Evolutionary conservation across 2,797 vertebrate species (phyloP).

Genomic region (Sitta carolinensis): DNA sequence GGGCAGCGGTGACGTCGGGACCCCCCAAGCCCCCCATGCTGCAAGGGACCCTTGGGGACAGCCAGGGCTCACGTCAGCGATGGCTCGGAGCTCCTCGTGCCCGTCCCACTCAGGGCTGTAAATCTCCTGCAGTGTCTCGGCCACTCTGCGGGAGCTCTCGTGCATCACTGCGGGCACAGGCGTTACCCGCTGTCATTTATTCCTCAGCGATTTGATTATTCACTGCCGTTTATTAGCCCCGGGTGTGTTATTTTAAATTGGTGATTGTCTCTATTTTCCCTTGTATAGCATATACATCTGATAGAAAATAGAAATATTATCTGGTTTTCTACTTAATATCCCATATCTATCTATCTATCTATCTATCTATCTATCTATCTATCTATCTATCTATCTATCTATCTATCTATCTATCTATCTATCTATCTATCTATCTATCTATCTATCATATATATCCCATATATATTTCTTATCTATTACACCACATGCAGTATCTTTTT

Average conservation of each 20-base stretch:
- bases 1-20: accelerated
- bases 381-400: no score
- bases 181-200: accelerated
- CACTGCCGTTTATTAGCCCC: neutral
- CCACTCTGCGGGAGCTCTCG: slow-evolving; percentile 88
- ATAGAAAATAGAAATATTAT: neutral
- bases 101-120: slow-evolving; percentile 88
- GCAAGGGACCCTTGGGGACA: neutral
- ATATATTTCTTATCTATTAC: neutral
- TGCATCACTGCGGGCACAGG: slow-evolving; percentile 78
- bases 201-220: neutral
- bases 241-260: neutral
- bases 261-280: neutral
- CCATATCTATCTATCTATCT: no score
- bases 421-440: no score
- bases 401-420: no score
- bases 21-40: accelerated
- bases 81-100: slow-evolving; percentile 83
- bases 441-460: no score
- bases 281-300: accelerated
- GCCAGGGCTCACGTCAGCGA: slow-evolving; percentile 80
- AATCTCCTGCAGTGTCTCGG: slow-evolving; percentile 88
- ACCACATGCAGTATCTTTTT: neutral
- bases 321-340: neutral
- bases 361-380: no score